These are phyloP conservation scores for Decapterus maruadsi DNA, from an alignment of 2,797 vertebrate species.

Conservation along the genomic window DNA sequence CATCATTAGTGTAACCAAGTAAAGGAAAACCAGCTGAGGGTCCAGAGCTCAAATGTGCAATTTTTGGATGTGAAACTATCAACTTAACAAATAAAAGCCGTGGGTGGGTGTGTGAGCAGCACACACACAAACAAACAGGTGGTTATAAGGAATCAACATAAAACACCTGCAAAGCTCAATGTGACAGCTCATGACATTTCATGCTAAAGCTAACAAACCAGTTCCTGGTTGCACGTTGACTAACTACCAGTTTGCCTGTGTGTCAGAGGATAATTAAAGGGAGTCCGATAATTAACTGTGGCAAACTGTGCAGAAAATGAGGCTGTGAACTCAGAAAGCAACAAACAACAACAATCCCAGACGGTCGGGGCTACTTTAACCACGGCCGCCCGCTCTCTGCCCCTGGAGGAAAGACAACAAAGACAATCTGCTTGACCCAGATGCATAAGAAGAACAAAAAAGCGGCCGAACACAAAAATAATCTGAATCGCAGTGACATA, in stretches of 20 bases:
- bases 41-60: too few species aligned
- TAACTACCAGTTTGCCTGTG: not conserved
- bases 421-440: not conserved
- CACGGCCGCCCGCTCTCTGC: not conserved
- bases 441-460: constrained; percentile 14
- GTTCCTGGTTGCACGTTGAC: not conserved
- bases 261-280: not conserved
- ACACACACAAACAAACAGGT: not conserved
- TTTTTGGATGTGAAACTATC: too few species aligned
- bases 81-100: too few species aligned
- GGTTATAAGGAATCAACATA: not conserved
- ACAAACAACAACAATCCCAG: not conserved
- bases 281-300: not conserved
- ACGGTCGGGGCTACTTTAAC: not conserved
- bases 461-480: not conserved
- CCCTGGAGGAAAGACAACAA: not conserved
- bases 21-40: not conserved
- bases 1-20: not conserved
- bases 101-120: too few species aligned
- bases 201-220: not conserved
- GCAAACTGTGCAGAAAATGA: not conserved
- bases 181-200: not conserved
- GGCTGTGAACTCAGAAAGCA: not conserved
- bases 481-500: constrained; percentile 1
- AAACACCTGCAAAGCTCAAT: not conserved